Evolutionary conservation across 2,888 invertebrate genomes (phyloP).

Genomic region (Hirtodrosophila cameraria): DNA sequence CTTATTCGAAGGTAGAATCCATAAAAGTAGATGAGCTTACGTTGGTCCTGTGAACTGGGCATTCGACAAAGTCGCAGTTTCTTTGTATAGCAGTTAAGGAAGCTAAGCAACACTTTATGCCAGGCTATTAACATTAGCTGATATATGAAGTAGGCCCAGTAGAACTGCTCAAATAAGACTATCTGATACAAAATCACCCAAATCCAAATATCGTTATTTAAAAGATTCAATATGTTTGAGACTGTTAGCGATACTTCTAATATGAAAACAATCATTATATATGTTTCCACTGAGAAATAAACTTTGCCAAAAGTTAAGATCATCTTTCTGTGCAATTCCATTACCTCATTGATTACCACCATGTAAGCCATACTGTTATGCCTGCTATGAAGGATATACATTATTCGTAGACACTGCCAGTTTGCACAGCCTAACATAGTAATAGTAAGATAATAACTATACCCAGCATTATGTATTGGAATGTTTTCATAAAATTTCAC

Average conservation of each 20-base stretch:
- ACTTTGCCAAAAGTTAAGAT: background rate
- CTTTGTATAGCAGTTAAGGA: background rate
- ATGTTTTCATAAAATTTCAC: too few relatives aligned
- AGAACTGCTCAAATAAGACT: slow-evolving; percentile 3
- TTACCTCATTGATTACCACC: background rate
- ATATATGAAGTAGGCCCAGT: slow-evolving; percentile 8
- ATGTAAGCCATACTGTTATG: background rate
- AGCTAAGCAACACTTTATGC: slow-evolving; percentile 4
- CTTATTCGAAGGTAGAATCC: slow-evolving; percentile 9
- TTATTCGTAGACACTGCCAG: background rate
- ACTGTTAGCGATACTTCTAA: background rate
- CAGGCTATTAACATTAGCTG: slow-evolving; percentile 9
- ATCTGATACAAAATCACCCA: background rate
- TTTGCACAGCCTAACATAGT: background rate
- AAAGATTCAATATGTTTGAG: background rate
- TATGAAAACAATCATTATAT: background rate
- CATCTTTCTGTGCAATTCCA: slow-evolving; percentile 4
- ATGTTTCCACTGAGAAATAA: background rate
- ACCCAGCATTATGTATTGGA: background rate
- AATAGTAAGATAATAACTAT: background rate
- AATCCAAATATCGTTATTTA: accelerated
- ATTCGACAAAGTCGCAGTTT: background rate
- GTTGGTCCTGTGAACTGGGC: background rate
- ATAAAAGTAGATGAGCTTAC: background rate
- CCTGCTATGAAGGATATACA: background rate